phyloP scores from a whole-genome alignment of 2,888 invertebrate genomes.

The Unio pictorum region DNA sequence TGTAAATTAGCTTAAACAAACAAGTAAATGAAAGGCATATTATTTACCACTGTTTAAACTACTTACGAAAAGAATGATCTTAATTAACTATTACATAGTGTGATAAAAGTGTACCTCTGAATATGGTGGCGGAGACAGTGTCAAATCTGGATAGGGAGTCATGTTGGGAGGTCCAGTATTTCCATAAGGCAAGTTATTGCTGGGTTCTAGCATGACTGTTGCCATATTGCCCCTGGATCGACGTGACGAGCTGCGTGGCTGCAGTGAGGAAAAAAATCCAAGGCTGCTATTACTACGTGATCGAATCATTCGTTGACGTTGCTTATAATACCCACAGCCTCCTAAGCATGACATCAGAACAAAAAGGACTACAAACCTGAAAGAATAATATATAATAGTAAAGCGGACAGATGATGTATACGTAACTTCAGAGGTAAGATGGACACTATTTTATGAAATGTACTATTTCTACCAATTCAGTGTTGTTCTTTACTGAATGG shows the following conservation, averaged over 20 bases:
- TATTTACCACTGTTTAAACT: no score
- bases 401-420: no score
- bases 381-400: conserved; percentile 7
- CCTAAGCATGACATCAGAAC: conserved; percentile 67
- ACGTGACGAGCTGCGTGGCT: conserved; percentile 12
- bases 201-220: conserved; percentile 17
- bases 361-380: conserved; percentile 62
- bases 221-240: conserved; percentile 3
- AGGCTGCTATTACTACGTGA: conserved; percentile 18
- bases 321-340: conserved; percentile 67
- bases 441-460: no score
- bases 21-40: no score
- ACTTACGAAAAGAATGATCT: no score
- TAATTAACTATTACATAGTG: no score
- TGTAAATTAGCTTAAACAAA: no score
- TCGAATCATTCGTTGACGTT: conserved; percentile 46
- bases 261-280: conserved; percentile 22
- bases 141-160: conserved; percentile 15
- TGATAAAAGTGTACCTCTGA: conserved; percentile 38
- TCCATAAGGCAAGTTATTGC: conserved; percentile 9
- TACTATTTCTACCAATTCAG: no score
- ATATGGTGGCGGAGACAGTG: conserved; percentile 49
- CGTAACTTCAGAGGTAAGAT: no score
- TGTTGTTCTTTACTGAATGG: no score
- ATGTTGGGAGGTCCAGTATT: conserved; percentile 9